Percentiles rank a stretch among this genome's conserved stretches.
Evolutionary conservation across 1,140 invertebrate species (phyloP).

Genomic region (Cardiocondyla obscurior): DNA sequence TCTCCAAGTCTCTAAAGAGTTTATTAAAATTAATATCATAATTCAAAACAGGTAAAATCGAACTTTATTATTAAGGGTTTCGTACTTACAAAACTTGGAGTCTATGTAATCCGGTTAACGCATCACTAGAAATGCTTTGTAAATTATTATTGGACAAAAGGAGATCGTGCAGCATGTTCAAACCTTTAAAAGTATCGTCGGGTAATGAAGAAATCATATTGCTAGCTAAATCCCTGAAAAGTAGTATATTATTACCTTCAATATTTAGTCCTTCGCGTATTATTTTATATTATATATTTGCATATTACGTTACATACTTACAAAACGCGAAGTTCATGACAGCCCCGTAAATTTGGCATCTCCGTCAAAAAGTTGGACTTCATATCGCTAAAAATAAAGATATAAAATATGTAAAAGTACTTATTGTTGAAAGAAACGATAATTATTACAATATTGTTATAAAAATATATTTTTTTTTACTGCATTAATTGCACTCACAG

Average conservation of each 20-base stretch:
- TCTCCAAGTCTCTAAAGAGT: conserved; percentile 92
- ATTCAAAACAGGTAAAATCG: not conserved
- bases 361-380: conserved; percentile 90
- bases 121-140: conserved; percentile 88
- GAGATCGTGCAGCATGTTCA: conserved; percentile 92
- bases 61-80: not conserved
- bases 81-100: conserved; percentile 94
- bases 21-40: conserved; percentile 3
- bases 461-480: not conserved
- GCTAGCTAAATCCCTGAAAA: conserved; percentile 92
- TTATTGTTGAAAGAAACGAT: not conserved
- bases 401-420: not conserved
- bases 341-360: conserved; percentile 89
- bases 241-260: not conserved
- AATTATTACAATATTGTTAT: not conserved
- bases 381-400: conserved; percentile 89
- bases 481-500: conserved; percentile 88
- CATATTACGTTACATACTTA: conserved; percentile 86
- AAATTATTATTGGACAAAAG: conserved; percentile 93
- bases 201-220: conserved; percentile 91
- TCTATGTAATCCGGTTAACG: conserved; percentile 91
- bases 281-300: not conserved
- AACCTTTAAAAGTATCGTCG: conserved; percentile 88
- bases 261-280: not conserved
- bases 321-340: conserved; percentile 92